Evolutionary conservation across 2,888 invertebrate genomes (phyloP), one percentile per base, ranked within the genome.

Genomic region (Metalampra italica): DNA sequence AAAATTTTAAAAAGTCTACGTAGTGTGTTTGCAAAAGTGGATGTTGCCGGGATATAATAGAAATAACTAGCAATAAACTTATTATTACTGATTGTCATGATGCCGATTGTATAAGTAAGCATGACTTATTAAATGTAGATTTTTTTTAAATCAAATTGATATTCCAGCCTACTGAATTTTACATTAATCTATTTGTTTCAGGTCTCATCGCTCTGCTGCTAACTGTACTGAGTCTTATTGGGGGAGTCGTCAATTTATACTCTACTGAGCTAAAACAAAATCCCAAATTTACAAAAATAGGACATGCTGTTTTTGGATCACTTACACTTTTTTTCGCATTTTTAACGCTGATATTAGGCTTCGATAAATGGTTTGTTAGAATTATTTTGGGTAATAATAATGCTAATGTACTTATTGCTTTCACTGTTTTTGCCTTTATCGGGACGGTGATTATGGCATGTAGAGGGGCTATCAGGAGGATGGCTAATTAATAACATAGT

Each of bases 131-230:
- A n/a, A n/a, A n/a, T n/a, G n/a, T n/a, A n/a, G n/a, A n/a, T n/a
- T n/a, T n/a, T n/a, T n/a, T n/a, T n/a, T n/a, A n/a, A n/a, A n/a
- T n/a, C n/a, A n/a, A n/a, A n/a, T n/a, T n/a, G n/a, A n/a, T n/a
- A n/a, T n/a, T n/a, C n/a, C n/a, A n/a, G n/a, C n/a, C n/a, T n/a
- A n/a, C n/a, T n/a, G n/a, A n/a, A n/a, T n/a, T n/a, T n/a, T n/a
- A n/a, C n/a, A 22, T 22, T 22, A 36, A 36, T 36, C 3, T n/a
- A 51, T 50, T 52, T 56, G 12, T 68, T 81, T 49, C 72, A 84
- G 84, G 84, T 47, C 50, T 82, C 12, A 36, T 75, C 9, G 78
- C 82, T 7, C 54, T 82, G 62, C 5, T 78, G 7, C 53, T 78
- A 3, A 75, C 81, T 1, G 8, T 66, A 2, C 15, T 75, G 0